Conservation (phyloP, 2,113 vertebrate species). For the Cephalopterus ornatus region DNA sequence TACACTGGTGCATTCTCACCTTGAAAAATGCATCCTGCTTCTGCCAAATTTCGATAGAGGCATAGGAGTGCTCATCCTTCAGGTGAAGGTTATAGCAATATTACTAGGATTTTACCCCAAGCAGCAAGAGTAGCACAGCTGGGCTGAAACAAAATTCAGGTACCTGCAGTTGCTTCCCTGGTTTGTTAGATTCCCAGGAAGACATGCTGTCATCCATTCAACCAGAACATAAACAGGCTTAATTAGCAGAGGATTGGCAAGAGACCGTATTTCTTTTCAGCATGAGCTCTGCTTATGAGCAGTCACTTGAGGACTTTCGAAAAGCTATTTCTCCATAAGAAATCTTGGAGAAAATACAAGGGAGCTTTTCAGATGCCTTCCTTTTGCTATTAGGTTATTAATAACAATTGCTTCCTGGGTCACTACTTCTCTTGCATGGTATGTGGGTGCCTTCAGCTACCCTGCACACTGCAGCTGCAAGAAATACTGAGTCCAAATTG, state of each 20-base stretch:
- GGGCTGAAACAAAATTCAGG: not conserved
- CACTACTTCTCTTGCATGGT: not conserved
- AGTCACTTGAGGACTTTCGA: not conserved
- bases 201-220: not conserved
- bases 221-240: constrained; percentile 41
- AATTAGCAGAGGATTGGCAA: constrained; percentile 31
- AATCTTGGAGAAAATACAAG: not conserved
- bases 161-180: not conserved
- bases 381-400: not conserved
- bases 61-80: not conserved
- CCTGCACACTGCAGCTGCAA: not conserved
- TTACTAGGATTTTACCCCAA: not conserved
- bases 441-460: not conserved
- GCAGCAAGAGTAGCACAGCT: not conserved
- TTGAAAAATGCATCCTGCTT: not conserved
- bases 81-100: not conserved
- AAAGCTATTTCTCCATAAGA: not conserved
- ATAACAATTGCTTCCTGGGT: not conserved
- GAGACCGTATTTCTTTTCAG: not conserved
- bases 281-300: not conserved
- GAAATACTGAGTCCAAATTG: not conserved
- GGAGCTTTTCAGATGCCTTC: not conserved
- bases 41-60: not conserved
- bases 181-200: not conserved
- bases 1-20: not conserved